Conservation (phyloP, 2,888 invertebrate species). For the Caenorhabditis angaria region DNA sequence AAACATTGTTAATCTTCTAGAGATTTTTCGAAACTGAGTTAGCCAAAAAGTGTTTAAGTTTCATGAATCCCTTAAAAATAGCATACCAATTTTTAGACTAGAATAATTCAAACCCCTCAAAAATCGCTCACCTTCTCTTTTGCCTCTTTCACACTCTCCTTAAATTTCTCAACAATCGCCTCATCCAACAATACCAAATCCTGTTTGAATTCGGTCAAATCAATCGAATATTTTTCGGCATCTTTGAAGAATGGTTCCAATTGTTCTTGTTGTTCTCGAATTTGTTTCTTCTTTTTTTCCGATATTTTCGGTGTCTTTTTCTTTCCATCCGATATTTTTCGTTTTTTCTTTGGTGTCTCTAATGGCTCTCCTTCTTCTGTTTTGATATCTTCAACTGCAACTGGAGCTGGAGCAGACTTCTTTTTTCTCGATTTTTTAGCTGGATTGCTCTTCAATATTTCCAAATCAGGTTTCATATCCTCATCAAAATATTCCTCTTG, state of each 20-base stretch:
- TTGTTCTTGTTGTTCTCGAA: conserved; percentile 58
- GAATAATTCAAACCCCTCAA: too few species aligned
- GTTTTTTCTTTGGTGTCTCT: conserved; percentile 16
- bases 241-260: conserved; percentile 49
- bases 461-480: conserved; percentile 14
- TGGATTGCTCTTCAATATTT: not conserved
- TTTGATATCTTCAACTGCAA: too few species aligned
- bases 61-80: too few species aligned
- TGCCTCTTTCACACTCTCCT: conserved; percentile 49
- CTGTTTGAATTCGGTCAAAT: conserved; percentile 47
- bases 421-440: conserved; percentile 6
- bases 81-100: too few species aligned
- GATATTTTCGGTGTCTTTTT: conserved; percentile 14
- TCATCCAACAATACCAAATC: conserved; percentile 47
- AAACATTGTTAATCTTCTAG: too few species aligned
- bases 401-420: too few species aligned
- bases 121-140: conserved; percentile 6
- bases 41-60: too few species aligned
- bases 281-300: conserved; percentile 42
- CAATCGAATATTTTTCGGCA: conserved; percentile 45
- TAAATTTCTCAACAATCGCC: conserved; percentile 55
- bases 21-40: too few species aligned
- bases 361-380: not conserved
- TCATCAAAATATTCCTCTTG: not conserved
- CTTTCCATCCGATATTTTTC: conserved; percentile 19